Evolutionary conservation across 1,140 invertebrate genomes (phyloP).

Genomic region (Drosophila albomicans): DNA sequence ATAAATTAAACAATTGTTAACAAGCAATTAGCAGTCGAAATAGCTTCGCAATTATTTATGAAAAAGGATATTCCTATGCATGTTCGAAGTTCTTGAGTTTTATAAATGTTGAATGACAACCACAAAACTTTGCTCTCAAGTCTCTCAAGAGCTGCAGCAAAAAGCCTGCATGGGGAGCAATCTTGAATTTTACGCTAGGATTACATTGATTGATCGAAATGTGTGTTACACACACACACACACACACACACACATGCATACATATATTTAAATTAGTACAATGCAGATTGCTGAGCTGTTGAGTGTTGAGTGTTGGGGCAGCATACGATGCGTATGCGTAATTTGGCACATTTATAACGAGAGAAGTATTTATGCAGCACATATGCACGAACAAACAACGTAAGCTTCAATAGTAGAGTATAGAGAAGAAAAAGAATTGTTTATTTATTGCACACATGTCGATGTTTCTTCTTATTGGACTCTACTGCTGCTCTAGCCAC

Average conservation of each 20-base stretch:
- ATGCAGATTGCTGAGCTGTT: conserved; percentile 1
- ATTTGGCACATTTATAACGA: conserved; percentile 19
- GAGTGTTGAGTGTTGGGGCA: neutral
- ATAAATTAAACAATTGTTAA: too few relatives aligned
- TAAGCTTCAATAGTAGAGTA: neutral
- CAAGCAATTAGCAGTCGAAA: too few relatives aligned
- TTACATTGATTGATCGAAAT: conserved; percentile 3
- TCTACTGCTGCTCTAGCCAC: neutral
- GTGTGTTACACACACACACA: neutral
- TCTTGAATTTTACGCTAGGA: conserved; percentile 3
- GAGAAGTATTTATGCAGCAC: conserved; percentile 4
- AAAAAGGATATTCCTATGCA: too few relatives aligned
- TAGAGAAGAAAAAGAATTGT: conserved; percentile 50
- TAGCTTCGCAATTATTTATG: too few relatives aligned
- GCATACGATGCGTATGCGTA: conserved; percentile 24
- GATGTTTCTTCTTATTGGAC: conserved; percentile 14
- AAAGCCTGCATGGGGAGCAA: neutral
- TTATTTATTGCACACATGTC: conserved; percentile 61
- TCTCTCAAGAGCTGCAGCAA: neutral
- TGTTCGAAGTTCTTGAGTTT: too few relatives aligned
- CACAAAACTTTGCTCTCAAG: neutral
- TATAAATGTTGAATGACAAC: neutral
- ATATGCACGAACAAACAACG: neutral
- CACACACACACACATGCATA: neutral
- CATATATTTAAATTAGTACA: conserved; percentile 1